These are phyloP conservation scores for Papilio protenor DNA, from an alignment of 2,888 invertebrate species.

Conservation along the genomic window DNA sequence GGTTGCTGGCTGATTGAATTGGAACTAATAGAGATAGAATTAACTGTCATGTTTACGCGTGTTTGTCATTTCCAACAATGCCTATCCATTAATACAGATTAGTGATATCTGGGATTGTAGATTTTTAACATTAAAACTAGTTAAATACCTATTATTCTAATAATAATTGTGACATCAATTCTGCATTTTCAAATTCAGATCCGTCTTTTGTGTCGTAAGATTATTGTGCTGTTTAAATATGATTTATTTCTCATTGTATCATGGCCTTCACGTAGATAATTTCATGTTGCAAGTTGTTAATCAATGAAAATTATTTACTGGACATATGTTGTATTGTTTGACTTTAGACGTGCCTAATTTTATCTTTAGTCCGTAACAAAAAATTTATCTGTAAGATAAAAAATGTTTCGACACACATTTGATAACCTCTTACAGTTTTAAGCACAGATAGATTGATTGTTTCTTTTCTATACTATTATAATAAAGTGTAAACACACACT, in stretches of 20 bases:
- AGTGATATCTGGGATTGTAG: not conserved
- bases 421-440: slow-evolving; percentile 14
- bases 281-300: slow-evolving; percentile 9
- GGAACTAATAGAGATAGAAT: too few relatives aligned
- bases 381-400: not conserved
- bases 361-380: slow-evolving; percentile 6
- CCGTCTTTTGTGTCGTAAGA: not conserved
- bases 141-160: not conserved
- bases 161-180: not conserved
- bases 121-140: not conserved
- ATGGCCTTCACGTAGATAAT: not conserved
- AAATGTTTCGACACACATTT: slow-evolving; percentile 3
- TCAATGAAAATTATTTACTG: not conserved
- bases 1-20: too few relatives aligned
- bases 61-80: too few relatives aligned
- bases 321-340: not conserved
- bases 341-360: slow-evolving; percentile 1
- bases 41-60: too few relatives aligned
- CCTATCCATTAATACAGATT: too few relatives aligned
- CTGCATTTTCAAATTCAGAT: not conserved
- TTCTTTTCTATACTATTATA: too few relatives aligned
- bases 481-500: too few relatives aligned
- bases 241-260: slow-evolving; percentile 12
- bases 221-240: not conserved
- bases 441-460: not conserved